Evolutionary conservation across 2,113 vertebrate genomes (phyloP).

Genomic region (Pseudolaguvia tuberculata): DNA sequence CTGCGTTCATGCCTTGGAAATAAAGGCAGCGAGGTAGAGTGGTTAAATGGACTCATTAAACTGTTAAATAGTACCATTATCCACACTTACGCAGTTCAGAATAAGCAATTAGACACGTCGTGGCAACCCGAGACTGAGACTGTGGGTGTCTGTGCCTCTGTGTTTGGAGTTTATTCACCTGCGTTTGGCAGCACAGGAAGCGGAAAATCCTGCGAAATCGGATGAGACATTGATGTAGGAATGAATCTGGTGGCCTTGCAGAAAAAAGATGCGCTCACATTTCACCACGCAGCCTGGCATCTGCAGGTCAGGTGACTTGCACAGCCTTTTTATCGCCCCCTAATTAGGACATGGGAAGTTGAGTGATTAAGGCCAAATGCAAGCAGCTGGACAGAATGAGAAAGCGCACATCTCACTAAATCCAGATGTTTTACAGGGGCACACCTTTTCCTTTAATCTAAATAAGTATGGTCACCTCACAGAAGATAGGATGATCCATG

Average conservation of each 20-base stretch:
- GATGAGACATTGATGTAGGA: background rate
- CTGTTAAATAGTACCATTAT: conserved; percentile 12
- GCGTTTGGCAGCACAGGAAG: background rate
- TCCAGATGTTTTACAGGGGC: too few species aligned
- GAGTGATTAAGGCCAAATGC: conserved; percentile 13
- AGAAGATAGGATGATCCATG: too few species aligned
- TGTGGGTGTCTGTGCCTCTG: too few species aligned
- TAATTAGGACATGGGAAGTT: conserved; percentile 15
- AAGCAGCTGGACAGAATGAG: background rate
- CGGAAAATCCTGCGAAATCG: background rate
- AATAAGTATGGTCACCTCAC: too few species aligned
- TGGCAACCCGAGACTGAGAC: background rate
- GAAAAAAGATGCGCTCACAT: background rate
- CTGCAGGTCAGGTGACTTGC: conserved; percentile 1
- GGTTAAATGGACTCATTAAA: conserved; percentile 9
- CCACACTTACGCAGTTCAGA: background rate
- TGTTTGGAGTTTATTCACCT: too few species aligned
- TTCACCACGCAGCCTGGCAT: background rate
- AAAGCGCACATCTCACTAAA: too few species aligned
- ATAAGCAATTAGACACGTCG: background rate
- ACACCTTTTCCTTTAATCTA: too few species aligned
- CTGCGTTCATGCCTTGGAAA: background rate
- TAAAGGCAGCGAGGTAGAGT: background rate
- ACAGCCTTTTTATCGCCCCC: background rate
- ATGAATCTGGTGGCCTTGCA: background rate